Conservation (phyloP, 2,113 vertebrate species). For the Cariama cristata region DNA sequence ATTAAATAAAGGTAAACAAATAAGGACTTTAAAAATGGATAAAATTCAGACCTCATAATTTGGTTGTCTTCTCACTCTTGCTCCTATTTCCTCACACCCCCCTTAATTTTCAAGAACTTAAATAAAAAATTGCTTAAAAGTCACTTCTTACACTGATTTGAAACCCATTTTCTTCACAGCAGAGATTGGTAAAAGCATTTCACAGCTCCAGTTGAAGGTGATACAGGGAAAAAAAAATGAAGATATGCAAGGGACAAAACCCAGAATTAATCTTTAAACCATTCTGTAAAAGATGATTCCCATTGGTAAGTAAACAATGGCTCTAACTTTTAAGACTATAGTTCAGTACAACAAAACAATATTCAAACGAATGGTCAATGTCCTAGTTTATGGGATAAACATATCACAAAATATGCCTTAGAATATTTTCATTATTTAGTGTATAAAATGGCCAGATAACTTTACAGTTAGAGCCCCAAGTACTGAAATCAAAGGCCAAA, state of each 20-base stretch:
- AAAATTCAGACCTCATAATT: neutral
- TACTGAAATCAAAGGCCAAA: conserved; percentile 13
- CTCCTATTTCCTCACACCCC: neutral
- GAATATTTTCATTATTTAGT: conserved; percentile 27
- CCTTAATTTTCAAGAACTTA: neutral
- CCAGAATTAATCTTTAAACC: neutral
- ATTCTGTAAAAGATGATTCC: neutral
- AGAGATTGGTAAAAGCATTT: neutral
- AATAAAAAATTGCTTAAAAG: neutral
- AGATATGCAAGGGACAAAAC: neutral
- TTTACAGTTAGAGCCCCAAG: neutral
- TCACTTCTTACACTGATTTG: neutral
- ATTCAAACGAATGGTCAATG: neutral
- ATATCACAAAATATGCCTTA: neutral
- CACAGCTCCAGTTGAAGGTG: neutral
- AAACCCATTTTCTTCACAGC: neutral
- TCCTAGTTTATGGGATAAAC: neutral
- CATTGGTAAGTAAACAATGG: neutral
- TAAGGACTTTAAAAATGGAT: neutral
- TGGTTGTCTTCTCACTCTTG: neutral
- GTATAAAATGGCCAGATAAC: neutral
- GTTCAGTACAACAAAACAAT: neutral
- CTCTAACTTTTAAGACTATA: neutral
- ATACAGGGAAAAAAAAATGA: neutral
- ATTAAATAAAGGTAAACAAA: neutral